Evolutionary conservation across 2,797 vertebrate genomes (phyloP), one percentile per base, ranked within the genome.

Genomic region (Cirrhinus mrigala): DNA sequence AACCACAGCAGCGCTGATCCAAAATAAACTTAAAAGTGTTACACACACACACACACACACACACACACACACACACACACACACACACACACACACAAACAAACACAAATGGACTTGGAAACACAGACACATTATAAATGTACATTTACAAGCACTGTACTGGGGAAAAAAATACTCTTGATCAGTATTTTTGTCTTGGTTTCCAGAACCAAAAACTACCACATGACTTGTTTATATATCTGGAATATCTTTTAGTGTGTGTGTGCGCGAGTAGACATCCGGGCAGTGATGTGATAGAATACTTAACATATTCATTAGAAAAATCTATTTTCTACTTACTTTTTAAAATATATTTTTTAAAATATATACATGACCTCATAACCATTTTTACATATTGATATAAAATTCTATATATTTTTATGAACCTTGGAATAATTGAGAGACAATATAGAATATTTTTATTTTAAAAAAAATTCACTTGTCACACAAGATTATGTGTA

Each of bases 21-120:
- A 90, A 90, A 87, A 88, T 86, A 90, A 90, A 89, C 85, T 81
- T 10, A 12, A 71, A 81, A 60, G 83, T 52, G 77, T 85, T 66
- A 37, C 74, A 77, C 56, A 78, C 66, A 70, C 68, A 78, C 58
- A 54, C 58, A 62, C 22, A 70, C 84, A 81, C 56, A 68, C 33
- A 62, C 77, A 66, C 16, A 33, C 16, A 52, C 15, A 27, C 15
- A 68, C 0, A n/a, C 0, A 54, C 2, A 54, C 2, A 20, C 18
- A 9, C 18, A 84, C 33, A 62, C 77, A 66, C 16, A 33, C 16
- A 52, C 15, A 27, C 15, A 68, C 0, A n/a, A 0, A 54, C 2
- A 54, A 6, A 20, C 18, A 9, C 18, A 22, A 18, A 71, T 6
- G 62, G 66, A 81, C 66, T 12, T 58, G 62, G 69, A 86, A 84